Conservation (phyloP, 2,113 vertebrate genomes). For the Varanus salvator region DNA sequence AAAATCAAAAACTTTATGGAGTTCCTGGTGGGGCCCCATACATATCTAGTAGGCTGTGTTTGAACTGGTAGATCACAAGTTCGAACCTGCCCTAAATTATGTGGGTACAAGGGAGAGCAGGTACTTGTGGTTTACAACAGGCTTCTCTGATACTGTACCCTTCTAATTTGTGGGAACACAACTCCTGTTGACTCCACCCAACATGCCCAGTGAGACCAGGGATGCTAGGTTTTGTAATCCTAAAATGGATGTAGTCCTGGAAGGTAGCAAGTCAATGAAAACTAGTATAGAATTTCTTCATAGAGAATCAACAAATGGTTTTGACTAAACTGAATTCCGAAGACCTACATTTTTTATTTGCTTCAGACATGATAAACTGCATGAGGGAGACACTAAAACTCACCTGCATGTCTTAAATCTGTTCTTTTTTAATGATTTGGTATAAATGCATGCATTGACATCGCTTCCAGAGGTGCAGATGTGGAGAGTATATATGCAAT, state of each 20-base stretch:
- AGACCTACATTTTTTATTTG: not conserved
- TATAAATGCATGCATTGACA: not conserved
- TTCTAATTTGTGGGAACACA: too few species aligned
- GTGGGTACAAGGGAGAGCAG: not conserved
- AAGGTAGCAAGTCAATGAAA: too few species aligned
- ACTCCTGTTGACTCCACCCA: too few species aligned
- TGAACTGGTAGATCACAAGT: not conserved
- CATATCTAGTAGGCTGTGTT: not conserved
- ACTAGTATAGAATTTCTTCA: not conserved
- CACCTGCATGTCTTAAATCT: not conserved
- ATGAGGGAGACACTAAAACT: not conserved
- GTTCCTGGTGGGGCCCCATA: not conserved
- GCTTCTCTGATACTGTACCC: too few species aligned
- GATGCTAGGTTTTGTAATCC: too few species aligned
- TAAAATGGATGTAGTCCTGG: too few species aligned
- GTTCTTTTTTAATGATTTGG: not conserved
- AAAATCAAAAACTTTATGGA: not conserved
- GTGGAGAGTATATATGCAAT: not conserved
- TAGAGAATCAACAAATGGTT: not conserved
- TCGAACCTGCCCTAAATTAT: not conserved
- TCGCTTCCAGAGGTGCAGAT: not conserved
- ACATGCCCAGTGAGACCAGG: too few species aligned
- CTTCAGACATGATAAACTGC: not conserved
- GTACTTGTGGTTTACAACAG: too few species aligned
- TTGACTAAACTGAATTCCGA: not conserved